A percentile compares a stretch with the other conserved stretches of the same genome.
Evolutionary conservation across 2,797 vertebrate species (phyloP).

Genomic region (Pygocentrus nattereri): DNA sequence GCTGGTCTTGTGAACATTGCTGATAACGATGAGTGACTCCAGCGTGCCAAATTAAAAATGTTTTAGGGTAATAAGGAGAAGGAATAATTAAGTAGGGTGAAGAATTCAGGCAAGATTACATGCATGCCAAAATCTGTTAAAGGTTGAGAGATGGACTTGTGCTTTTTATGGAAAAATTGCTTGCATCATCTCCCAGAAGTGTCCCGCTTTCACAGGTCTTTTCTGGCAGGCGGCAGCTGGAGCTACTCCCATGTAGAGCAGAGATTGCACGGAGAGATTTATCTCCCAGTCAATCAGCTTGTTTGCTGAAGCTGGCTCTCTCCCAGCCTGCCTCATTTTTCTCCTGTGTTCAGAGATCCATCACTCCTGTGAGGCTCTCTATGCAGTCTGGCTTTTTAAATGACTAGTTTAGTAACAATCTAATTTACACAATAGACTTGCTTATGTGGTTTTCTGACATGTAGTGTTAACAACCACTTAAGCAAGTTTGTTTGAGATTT

Average conservation of each 20-base stretch:
- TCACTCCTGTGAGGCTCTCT: slow-evolving; percentile 26
- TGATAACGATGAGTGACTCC: too few relatives aligned
- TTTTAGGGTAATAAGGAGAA: too few relatives aligned
- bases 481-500: too few relatives aligned
- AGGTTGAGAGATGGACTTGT: too few relatives aligned
- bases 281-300: slow-evolving; percentile 18
- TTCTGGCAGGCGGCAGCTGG: slow-evolving; percentile 15
- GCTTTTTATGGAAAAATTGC: background rate
- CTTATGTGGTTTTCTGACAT: background rate
- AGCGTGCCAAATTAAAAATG: too few relatives aligned
- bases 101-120: too few relatives aligned
- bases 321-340: slow-evolving; percentile 33
- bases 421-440: background rate
- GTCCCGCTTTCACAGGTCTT: background rate
- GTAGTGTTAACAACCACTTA: background rate
- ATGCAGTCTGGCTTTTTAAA: slow-evolving; percentile 41
- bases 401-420: background rate
- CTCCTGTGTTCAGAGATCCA: slow-evolving; percentile 22
- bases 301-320: slow-evolving; percentile 43
- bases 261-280: slow-evolving; percentile 30
- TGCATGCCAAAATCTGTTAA: too few relatives aligned
- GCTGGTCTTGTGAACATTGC: too few relatives aligned
- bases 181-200: slow-evolving; percentile 14
- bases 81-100: too few relatives aligned
- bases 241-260: slow-evolving; percentile 19